These are phyloP conservation scores for Sarcophaga subvicina DNA, from an alignment of 2,888 invertebrate genomes.

Conservation along the genomic window DNA sequence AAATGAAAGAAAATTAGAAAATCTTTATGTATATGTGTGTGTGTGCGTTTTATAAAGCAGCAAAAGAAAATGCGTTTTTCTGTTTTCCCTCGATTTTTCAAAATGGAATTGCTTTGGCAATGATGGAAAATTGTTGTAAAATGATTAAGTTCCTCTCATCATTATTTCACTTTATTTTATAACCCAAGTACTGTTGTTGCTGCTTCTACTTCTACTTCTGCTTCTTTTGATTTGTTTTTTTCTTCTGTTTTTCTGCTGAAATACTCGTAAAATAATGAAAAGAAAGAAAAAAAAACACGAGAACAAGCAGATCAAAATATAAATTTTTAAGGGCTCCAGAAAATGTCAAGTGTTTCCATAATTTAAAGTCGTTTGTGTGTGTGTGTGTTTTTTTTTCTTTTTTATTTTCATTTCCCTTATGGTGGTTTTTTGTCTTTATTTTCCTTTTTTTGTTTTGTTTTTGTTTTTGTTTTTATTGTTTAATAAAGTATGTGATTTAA, in stretches of 20 bases:
- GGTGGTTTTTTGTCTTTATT: neutral
- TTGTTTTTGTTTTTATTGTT: neutral
- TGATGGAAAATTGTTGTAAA: slow-evolving; percentile 30
- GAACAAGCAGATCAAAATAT: neutral
- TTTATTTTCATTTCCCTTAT: neutral
- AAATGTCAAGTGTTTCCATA: slow-evolving; percentile 19
- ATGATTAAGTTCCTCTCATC: slow-evolving; percentile 26
- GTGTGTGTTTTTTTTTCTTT: neutral
- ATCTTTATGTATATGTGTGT: neutral
- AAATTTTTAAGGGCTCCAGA: neutral
- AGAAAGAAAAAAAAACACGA: too few relatives aligned
- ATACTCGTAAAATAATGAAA: too few relatives aligned
- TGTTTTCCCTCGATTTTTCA: neutral
- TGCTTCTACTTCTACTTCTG: neutral
- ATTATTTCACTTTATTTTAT: slow-evolving; percentile 25
- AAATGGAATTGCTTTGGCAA: neutral
- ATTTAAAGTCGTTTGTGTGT: neutral
- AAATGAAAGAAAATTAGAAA: neutral
- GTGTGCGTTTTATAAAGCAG: too few relatives aligned
- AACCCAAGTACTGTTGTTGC: neutral
- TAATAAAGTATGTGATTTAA: slow-evolving; percentile 11
- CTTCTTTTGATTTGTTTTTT: neutral
- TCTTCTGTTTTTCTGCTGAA: neutral
- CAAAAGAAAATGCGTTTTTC: neutral
- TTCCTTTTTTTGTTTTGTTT: neutral